Base-by-base conservation (phyloP, 1,140 invertebrate species). In the Bombyx mandarina region DNA sequence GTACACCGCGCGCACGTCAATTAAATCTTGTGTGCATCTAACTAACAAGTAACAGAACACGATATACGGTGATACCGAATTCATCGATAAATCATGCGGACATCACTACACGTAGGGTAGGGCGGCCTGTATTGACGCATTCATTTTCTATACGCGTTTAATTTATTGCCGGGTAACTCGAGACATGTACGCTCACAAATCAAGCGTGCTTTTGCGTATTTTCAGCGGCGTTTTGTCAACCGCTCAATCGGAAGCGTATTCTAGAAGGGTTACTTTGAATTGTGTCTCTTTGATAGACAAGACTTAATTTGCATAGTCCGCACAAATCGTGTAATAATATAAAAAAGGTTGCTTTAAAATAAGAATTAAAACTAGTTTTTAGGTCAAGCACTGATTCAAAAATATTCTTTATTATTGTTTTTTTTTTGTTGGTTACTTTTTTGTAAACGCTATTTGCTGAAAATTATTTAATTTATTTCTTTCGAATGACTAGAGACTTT, bases 121-220 rank as follows among this genome's bases (percentile, higher is more conserved):
- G 59, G 61, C 68, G 63, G 61, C 55, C 60, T 71, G 71, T 68
- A 77, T 76, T 71, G 72, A 72, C 68, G 70, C 67, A 73, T 79
- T 75, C 68, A 81, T 77, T 79, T 78, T 73, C 73, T 72, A 75
- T 72, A 72, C 70, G 61, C 66, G 67, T 71, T 75, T 77, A 79
- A 47, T 47, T 82, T 80, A 82, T 79, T 75, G 70, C 74, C 65
- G 57, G 69, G 74, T 76, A 76, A 77, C 74, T 73, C 65, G 73
- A 72, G 73, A 75, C 73, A 71, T 76, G 65, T 69, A 62, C 65
- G 66, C 63, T 72, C 69, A 74, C 79, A 76, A 79, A 76, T 79
- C 67, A 75, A 71, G 55, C 61, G 49, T 58, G 65, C 67, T 63
- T 65, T 68, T 66, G 68, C 64, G 61, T 59, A 58, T 67, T 75